These are phyloP conservation scores for Chrysomallon squamiferum DNA, from an alignment of 1,140 invertebrate species.

Conservation along the genomic window DNA sequence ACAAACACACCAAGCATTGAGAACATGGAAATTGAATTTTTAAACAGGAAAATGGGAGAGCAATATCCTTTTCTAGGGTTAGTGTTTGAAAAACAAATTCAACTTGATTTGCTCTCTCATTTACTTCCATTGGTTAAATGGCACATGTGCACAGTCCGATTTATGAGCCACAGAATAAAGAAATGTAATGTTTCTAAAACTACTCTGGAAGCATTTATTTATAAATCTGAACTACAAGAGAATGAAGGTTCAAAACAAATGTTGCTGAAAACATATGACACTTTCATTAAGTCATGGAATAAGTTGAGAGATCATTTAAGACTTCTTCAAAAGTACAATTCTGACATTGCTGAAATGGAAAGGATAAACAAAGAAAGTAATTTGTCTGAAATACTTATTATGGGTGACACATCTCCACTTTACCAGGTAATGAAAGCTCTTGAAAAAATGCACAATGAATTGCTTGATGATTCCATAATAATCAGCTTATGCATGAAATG, in stretches of 20 bases:
- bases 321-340: neutral
- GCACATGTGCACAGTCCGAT: slow-evolving; percentile 13
- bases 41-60: neutral
- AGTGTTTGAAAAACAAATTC: slow-evolving; percentile 2
- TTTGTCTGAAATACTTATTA: neutral
- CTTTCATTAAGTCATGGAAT: slow-evolving; percentile 25
- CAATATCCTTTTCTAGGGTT: neutral
- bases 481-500: neutral
- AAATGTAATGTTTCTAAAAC: slow-evolving; percentile 14
- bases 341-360: neutral
- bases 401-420: neutral
- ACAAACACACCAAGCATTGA: neutral
- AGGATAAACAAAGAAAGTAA: neutral
- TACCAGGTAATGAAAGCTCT: neutral
- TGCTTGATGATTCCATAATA: neutral
- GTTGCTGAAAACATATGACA: slow-evolving; percentile 19
- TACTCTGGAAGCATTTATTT: neutral
- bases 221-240: neutral
- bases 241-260: slow-evolving; percentile 5
- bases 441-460: neutral
- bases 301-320: slow-evolving; percentile 7
- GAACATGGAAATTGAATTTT: slow-evolving; percentile 2
- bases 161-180: slow-evolving; percentile 20
- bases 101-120: slow-evolving; percentile 10
- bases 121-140: slow-evolving; percentile 19